phyloP scores from a whole-genome alignment of 2,888 invertebrate species.

The Operophtera brumata region DNA sequence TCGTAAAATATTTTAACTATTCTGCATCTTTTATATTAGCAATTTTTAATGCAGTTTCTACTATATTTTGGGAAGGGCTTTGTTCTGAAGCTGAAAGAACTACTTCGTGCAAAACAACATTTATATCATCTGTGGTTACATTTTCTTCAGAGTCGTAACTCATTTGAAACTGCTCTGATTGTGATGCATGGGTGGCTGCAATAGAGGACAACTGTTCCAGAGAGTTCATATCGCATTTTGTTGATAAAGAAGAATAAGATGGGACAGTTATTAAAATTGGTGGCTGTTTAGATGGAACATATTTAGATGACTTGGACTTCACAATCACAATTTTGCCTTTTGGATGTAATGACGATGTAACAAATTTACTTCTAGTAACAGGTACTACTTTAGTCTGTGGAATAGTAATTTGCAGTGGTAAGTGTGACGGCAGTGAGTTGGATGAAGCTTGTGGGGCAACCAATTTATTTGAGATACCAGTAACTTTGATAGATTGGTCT shows the following conservation, averaged over 20 bases:
- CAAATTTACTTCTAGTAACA: neutral
- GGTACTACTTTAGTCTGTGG: slow-evolving; percentile 10
- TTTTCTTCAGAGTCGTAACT: neutral
- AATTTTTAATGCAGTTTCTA: slow-evolving; percentile 3
- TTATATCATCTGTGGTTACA: slow-evolving; percentile 1
- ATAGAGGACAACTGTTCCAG: slow-evolving; percentile 11
- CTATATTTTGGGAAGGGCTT: slow-evolving; percentile 1
- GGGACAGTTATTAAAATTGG: slow-evolving; percentile 20
- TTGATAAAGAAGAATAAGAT: neutral
- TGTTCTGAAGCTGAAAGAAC: slow-evolving; percentile 2
- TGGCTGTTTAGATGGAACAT: slow-evolving; percentile 11
- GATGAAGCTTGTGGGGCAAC: neutral
- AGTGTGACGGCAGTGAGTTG: slow-evolving; percentile 11
- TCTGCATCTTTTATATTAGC: too few species aligned
- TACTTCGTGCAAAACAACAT: slow-evolving; percentile 17
- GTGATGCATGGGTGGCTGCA: slow-evolving; percentile 1
- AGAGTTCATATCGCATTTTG: slow-evolving; percentile 12
- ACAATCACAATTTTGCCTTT: slow-evolving; percentile 14
- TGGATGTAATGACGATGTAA: slow-evolving; percentile 2
- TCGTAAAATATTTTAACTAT: too few species aligned
- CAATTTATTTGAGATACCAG: neutral
- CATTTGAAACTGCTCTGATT: neutral
- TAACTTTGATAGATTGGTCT: slow-evolving; percentile 3
- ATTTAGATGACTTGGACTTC: slow-evolving; percentile 10
- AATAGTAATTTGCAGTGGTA: slow-evolving; percentile 15